A percentile compares a stretch with the other conserved stretches of the same genome.
phyloP scores from a whole-genome alignment of 23 tunicate species.

The Botrylloides violaceus region DNA sequence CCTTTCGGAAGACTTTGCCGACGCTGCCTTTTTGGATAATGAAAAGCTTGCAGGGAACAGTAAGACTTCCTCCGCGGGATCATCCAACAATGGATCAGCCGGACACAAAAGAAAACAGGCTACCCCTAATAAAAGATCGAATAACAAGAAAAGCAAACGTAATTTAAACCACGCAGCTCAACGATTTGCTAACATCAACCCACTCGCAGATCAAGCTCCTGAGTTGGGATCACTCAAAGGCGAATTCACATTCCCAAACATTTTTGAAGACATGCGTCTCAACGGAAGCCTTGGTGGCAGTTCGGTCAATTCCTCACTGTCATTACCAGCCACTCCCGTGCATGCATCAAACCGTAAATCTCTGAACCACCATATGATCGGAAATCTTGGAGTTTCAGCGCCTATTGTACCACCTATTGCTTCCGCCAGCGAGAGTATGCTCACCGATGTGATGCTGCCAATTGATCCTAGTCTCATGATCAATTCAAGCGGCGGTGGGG shows the following conservation, averaged over 20 bases:
- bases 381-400: not conserved
- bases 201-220: conserved; percentile 53
- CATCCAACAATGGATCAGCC: conserved; percentile 20
- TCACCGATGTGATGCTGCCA: conserved; percentile 24
- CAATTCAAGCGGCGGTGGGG: not conserved
- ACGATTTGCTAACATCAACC: not conserved
- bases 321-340: conserved; percentile 7
- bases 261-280: conserved; percentile 52
- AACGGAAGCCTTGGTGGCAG: conserved; percentile 18
- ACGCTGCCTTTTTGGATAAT: conserved; percentile 1
- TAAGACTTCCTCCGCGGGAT: conserved; percentile 16
- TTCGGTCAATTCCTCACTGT: conserved; percentile 23
- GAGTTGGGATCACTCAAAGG: conserved; percentile 92
- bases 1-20: conserved; percentile 11
- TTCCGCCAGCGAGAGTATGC: conserved; percentile 4
- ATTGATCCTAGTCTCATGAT: conserved; percentile 11
- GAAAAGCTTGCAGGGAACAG: conserved; percentile 1
- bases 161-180: not conserved
- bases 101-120: conserved; percentile 28
- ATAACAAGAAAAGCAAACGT: conserved; percentile 17
- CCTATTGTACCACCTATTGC: not conserved
- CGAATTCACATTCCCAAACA: conserved; percentile 69
- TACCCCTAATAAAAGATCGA: conserved; percentile 2
- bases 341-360: not conserved
- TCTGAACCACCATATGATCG: not conserved